phyloP scores from a whole-genome alignment of 2,113 vertebrate species.

The Eurypyga helias region DNA sequence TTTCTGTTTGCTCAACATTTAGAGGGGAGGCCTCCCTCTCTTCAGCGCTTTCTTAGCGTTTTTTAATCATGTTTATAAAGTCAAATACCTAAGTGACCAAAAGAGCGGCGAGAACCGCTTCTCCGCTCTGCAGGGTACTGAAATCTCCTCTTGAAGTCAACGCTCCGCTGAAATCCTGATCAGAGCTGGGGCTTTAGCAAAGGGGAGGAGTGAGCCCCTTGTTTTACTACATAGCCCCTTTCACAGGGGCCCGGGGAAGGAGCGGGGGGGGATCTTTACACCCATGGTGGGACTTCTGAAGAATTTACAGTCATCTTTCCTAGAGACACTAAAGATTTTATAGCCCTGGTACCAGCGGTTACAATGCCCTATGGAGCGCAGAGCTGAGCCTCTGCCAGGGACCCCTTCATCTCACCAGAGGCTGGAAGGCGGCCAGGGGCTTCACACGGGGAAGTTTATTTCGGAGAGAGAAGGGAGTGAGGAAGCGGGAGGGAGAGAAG shows the following conservation, averaged over 20 bases:
- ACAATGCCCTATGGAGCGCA: slow-evolving; percentile 73
- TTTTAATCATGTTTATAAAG: slow-evolving; percentile 63
- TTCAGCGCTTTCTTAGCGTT: slow-evolving; percentile 42
- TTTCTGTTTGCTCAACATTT: slow-evolving; percentile 62
- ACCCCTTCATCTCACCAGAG: slow-evolving; percentile 44
- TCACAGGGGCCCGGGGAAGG: slow-evolving; percentile 50
- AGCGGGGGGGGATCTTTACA: slow-evolving; percentile 69
- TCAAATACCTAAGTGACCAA: slow-evolving; percentile 58
- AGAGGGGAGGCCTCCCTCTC: slow-evolving; percentile 19
- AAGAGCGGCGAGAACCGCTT: background rate
- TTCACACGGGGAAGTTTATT: slow-evolving; percentile 42
- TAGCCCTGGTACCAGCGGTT: slow-evolving; percentile 73
- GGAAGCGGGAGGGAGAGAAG: slow-evolving; percentile 34
- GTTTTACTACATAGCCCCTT: slow-evolving; percentile 70
- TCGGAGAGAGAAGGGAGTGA: slow-evolving; percentile 46
- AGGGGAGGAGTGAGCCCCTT: slow-evolving; percentile 57
- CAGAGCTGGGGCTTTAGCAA: slow-evolving; percentile 26
- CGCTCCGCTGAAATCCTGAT: slow-evolving; percentile 28
- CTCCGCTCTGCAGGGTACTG: background rate
- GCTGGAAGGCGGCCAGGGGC: slow-evolving; percentile 70
- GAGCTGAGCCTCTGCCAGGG: slow-evolving; percentile 64
- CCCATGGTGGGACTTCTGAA: slow-evolving; percentile 74
- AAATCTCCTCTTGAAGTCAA: slow-evolving; percentile 41
- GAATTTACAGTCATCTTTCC: slow-evolving; percentile 80
- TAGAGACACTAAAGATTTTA: slow-evolving; percentile 79